A percentile compares a stretch with the other conserved stretches of the same genome.
Conservation (phyloP, 1,140 invertebrate species). For the Musca vetustissima region DNA sequence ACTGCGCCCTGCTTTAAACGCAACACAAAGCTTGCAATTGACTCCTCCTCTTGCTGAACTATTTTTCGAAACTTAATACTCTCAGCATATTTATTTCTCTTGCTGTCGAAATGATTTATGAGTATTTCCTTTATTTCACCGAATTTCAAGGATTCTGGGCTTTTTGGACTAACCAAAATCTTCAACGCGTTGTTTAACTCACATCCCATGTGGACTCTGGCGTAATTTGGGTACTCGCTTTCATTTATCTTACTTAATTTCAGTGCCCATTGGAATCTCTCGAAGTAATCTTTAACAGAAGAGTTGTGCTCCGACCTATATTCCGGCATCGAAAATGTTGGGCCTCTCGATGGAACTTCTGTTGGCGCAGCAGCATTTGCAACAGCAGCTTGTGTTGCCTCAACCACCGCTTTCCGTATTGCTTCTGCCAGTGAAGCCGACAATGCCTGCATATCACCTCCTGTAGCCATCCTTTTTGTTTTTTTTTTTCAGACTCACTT, state of each 20-base stretch:
- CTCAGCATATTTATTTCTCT: too few species aligned
- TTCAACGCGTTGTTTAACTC: conserved; percentile 2
- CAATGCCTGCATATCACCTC: neutral
- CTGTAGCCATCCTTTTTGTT: too few species aligned
- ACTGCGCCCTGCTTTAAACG: too few species aligned
- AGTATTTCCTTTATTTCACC: too few species aligned
- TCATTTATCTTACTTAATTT: neutral
- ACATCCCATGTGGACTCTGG: neutral
- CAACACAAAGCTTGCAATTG: too few species aligned
- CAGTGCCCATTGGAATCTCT: conserved; percentile 4
- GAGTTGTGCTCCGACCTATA: neutral
- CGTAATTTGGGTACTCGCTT: neutral
- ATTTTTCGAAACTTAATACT: too few species aligned
- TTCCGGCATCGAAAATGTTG: neutral
- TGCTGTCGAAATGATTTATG: too few species aligned
- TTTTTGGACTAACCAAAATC: neutral
- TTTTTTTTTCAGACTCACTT: neutral
- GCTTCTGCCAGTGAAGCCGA: neutral
- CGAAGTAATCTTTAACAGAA: neutral
- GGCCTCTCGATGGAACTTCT: neutral
- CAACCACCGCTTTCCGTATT: neutral
- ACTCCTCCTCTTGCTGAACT: too few species aligned
- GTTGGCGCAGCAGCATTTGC: neutral
- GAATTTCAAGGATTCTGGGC: neutral
- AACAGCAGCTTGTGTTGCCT: conserved; percentile 7